These are phyloP conservation scores for Ctenomys sociabilis DNA, from an alignment of 2,113 vertebrate species.

Conservation along the genomic window DNA sequence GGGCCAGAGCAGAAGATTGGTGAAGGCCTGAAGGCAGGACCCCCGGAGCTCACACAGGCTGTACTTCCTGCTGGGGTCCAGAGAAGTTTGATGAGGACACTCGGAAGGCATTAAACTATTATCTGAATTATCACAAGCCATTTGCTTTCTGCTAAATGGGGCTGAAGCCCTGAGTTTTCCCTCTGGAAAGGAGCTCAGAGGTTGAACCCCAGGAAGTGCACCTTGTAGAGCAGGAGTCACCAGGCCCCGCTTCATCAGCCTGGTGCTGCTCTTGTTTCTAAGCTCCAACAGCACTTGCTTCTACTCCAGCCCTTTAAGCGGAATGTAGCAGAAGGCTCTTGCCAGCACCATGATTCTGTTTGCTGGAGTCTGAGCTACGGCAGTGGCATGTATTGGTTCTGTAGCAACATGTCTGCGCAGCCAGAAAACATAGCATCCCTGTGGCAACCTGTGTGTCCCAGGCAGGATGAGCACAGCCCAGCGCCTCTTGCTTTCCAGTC, in stretches of 20 bases:
- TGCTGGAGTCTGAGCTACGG: conserved; percentile 49
- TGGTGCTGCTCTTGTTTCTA: background rate
- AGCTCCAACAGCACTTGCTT: background rate
- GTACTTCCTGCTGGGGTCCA: background rate
- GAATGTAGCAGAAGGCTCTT: background rate
- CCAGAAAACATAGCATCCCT: background rate
- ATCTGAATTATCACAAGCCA: background rate
- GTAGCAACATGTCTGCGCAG: conserved; percentile 55
- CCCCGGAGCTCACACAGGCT: accelerated
- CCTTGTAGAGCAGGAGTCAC: background rate
- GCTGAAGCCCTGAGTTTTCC: background rate
- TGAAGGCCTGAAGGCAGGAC: background rate
- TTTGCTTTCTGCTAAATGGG: background rate
- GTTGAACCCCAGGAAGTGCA: accelerated
- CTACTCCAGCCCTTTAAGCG: conserved; percentile 58
- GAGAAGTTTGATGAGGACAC: background rate
- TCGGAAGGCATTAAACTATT: background rate
- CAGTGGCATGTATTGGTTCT: conserved; percentile 46
- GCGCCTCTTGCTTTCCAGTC: background rate
- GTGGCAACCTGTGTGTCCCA: background rate
- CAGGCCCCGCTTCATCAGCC: background rate
- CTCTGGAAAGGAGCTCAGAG: background rate
- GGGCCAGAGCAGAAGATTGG: background rate
- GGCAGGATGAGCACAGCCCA: background rate
- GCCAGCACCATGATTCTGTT: conserved; percentile 33